A percentile compares a stretch with the other conserved stretches of the same genome.
phyloP scores from a whole-genome alignment of 2,113 vertebrate genomes.

The Tympanuchus pallidicinctus region DNA sequence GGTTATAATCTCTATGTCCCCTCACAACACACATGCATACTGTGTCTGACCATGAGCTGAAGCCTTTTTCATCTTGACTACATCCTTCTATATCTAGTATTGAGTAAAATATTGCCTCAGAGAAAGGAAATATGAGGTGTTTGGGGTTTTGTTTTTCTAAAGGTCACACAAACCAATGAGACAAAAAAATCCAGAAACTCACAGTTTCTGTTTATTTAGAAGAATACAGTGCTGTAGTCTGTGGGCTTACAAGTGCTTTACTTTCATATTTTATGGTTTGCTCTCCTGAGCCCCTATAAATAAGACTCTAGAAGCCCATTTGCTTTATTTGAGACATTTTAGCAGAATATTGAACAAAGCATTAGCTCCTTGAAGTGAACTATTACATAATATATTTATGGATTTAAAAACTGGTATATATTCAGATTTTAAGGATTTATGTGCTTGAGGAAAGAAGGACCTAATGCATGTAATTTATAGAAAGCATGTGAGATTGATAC shows the following conservation, averaged over 20 bases:
- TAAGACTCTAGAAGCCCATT: constrained; percentile 15
- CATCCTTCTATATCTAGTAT: neutral
- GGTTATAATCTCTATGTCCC: neutral
- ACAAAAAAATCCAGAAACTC: neutral
- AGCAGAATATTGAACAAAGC: constrained; percentile 41
- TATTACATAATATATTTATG: constrained; percentile 35
- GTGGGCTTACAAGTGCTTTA: neutral
- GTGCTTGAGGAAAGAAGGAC: constrained; percentile 8
- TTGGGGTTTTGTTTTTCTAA: neutral
- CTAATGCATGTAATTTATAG: constrained; percentile 56
- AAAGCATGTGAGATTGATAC: constrained; percentile 57
- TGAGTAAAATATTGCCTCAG: neutral
- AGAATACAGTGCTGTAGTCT: neutral
- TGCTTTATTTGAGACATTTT: constrained; percentile 37
- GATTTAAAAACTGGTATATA: neutral
- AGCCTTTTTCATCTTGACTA: neutral
- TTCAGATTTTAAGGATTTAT: constrained; percentile 39
- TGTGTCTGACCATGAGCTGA: neutral
- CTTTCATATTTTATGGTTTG: neutral
- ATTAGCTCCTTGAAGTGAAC: constrained; percentile 53
- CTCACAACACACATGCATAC: neutral
- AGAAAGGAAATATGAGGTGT: neutral
- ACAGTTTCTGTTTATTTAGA: neutral
- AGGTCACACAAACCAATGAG: neutral
- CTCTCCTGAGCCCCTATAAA: neutral